These are phyloP conservation scores for Rhabdomys dilectus DNA, from an alignment of 2,113 vertebrate species.

Conservation along the genomic window DNA sequence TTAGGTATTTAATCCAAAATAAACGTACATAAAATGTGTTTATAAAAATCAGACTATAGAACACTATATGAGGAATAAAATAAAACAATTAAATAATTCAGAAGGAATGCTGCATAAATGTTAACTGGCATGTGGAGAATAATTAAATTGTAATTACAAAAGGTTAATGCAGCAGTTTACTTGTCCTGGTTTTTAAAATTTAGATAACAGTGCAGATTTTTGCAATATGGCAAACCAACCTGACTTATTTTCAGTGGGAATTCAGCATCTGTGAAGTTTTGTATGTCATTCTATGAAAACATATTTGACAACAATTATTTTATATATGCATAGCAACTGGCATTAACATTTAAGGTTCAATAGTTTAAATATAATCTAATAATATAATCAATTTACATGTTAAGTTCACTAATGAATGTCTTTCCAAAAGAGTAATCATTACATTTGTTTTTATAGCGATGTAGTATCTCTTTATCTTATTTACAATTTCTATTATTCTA, in stretches of 20 bases:
- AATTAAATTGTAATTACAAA: constrained; percentile 81
- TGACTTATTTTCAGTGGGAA: constrained; percentile 48
- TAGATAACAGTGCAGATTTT: constrained; percentile 65
- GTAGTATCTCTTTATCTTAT: background rate
- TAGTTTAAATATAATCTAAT: background rate
- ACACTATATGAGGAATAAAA: constrained; percentile 69
- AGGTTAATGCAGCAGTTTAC: constrained; percentile 78
- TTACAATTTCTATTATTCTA: background rate
- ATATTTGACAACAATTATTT: constrained; percentile 55
- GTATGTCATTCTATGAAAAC: background rate
- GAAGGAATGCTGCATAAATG: constrained; percentile 64
- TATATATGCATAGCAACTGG: background rate
- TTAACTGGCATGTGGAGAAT: constrained; percentile 71
- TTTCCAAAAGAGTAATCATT: background rate
- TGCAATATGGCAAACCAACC: constrained; percentile 65
- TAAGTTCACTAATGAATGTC: background rate
- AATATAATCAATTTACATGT: background rate
- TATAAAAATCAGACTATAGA: constrained; percentile 56
- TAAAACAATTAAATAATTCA: constrained; percentile 71
- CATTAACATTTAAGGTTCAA: background rate
- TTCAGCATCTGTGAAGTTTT: constrained; percentile 15
- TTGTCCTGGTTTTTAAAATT: constrained; percentile 77
- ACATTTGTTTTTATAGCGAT: background rate
- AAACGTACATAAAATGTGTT: background rate
- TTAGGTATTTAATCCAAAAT: background rate